Evolutionary conservation across 2,888 invertebrate genomes (phyloP).

Genomic region (Drosophila nr. perissopoda): DNA sequence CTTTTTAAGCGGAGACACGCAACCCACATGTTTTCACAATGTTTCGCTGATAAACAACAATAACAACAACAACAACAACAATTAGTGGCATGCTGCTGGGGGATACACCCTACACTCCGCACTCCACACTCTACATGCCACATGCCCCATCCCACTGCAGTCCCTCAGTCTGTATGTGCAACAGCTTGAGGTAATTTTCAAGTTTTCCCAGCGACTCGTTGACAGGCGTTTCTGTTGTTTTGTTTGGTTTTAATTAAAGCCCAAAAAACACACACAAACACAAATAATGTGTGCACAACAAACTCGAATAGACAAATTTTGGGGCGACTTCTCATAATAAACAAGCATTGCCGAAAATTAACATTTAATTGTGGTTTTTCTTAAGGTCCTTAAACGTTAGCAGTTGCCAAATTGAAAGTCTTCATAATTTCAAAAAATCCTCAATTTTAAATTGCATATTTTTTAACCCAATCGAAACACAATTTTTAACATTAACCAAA

Average conservation of each 20-base stretch:
- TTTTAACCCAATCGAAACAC: rapidly evolving
- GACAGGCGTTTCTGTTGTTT: conserved; percentile 64
- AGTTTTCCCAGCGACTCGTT: conserved; percentile 66
- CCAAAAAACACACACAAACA: conserved; percentile 44
- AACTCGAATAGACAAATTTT: conserved; percentile 4
- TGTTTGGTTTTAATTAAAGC: conserved; percentile 78
- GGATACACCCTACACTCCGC: background rate
- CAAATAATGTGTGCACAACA: conserved; percentile 17
- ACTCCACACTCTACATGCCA: background rate
- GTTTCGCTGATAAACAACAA: conserved; percentile 68
- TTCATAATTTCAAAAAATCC: background rate
- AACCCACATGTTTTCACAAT: conserved; percentile 76
- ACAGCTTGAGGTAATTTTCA: conserved; percentile 84
- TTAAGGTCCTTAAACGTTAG: background rate
- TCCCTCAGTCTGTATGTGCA: conserved; percentile 59
- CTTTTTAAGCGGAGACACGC: conserved; percentile 74
- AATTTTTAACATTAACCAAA: background rate
- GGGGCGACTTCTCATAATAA: conserved; percentile 4
- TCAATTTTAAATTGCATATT: background rate
- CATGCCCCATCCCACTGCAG: background rate
- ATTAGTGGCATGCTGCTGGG: conserved; percentile 50
- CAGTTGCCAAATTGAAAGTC: background rate
- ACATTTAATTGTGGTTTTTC: conserved; percentile 34
- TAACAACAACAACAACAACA: conserved; percentile 27
- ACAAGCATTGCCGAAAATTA: conserved; percentile 25